Percentiles rank a stretch among this genome's conserved stretches.
Evolutionary conservation across 2,888 invertebrate genomes (phyloP).

Genomic region (Piscicola geometra): DNA sequence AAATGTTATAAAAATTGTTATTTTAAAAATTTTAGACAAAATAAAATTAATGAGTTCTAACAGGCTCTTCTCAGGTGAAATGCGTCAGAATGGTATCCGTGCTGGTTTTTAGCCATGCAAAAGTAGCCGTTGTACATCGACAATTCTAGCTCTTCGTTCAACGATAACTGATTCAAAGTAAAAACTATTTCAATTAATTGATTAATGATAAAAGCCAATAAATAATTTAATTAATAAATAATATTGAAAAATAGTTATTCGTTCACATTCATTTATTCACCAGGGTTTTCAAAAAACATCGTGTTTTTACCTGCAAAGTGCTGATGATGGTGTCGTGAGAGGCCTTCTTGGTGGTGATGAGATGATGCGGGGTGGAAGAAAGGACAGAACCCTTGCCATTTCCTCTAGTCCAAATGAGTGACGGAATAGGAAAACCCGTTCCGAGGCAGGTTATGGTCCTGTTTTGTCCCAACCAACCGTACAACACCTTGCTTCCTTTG

Average conservation of each 20-base stretch:
- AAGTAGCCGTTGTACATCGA: conserved; percentile 23
- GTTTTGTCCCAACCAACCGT: conserved; percentile 21
- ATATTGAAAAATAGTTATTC: not conserved
- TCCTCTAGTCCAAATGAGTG: conserved; percentile 26
- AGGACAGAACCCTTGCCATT: conserved; percentile 17
- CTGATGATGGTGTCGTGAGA: not conserved
- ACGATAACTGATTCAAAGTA: conserved; percentile 3
- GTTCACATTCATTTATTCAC: not conserved
- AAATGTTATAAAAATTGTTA: too few relatives aligned
- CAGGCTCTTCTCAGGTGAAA: conserved; percentile 30
- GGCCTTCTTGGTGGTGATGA: not conserved
- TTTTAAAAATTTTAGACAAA: too few relatives aligned
- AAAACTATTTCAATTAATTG: not conserved
- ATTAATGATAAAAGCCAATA: not conserved
- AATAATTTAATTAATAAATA: conserved; percentile 2
- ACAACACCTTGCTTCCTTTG: not conserved
- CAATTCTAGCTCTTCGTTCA: conserved; percentile 25
- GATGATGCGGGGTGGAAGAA: conserved; percentile 20
- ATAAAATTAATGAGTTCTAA: too few relatives aligned
- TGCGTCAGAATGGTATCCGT: conserved; percentile 22
- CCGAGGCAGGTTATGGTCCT: conserved; percentile 28
- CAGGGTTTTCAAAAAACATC: not conserved
- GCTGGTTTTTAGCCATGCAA: conserved; percentile 33
- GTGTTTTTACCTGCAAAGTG: not conserved
- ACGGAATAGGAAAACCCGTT: conserved; percentile 30